Conservation (phyloP, 1,140 invertebrate species). For the Pararge aegeria region DNA sequence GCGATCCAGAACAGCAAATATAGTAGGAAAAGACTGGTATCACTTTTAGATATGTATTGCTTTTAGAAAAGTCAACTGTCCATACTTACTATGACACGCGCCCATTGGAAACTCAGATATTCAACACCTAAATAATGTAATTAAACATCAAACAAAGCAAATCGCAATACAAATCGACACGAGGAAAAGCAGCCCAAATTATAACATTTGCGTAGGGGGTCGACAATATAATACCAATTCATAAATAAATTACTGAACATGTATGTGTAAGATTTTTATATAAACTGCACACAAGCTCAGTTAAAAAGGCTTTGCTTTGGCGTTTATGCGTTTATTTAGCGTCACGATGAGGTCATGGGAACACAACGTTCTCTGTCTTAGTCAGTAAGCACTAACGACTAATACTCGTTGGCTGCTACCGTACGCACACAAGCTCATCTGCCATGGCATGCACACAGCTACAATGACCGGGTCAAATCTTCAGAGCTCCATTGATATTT, state of each 20-base stretch:
- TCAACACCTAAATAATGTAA: too few species aligned
- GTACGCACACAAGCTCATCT: slow-evolving; percentile 6
- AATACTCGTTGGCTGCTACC: neutral
- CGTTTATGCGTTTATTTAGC: neutral
- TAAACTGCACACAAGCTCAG: neutral
- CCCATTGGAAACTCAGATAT: too few species aligned
- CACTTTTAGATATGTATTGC: too few species aligned
- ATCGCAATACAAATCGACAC: too few species aligned
- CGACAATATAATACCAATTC: neutral
- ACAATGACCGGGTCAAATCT: slow-evolving; percentile 59
- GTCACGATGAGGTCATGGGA: slow-evolving; percentile 11
- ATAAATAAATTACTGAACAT: neutral
- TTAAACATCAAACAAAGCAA: too few species aligned
- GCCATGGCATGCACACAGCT: slow-evolving; percentile 40
- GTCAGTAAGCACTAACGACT: slow-evolving; percentile 16
- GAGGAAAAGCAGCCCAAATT: too few species aligned
- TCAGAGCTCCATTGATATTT: slow-evolving; percentile 70
- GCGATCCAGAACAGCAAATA: too few species aligned
- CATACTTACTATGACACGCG: too few species aligned
- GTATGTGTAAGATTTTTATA: neutral
- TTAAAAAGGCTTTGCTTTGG: neutral
- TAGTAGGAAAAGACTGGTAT: too few species aligned
- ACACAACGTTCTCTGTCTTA: slow-evolving; percentile 15
- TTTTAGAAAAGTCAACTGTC: too few species aligned
- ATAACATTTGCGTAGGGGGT: too few species aligned